These are phyloP conservation scores for Gila orcuttii DNA, from an alignment of 2,113 vertebrate genomes.

Conservation along the genomic window DNA sequence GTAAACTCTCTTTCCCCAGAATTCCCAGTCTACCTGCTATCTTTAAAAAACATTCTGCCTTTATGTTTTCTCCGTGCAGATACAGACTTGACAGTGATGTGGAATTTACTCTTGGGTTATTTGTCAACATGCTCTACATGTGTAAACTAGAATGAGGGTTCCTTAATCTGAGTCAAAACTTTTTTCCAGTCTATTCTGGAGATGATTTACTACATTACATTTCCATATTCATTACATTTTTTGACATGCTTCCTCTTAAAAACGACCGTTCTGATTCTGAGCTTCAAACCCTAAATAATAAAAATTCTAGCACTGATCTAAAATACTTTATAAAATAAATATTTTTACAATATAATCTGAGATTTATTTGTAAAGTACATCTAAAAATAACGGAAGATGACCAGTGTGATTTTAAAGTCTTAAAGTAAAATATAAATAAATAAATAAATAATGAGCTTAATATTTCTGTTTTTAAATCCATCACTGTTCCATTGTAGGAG, in stretches of 20 bases:
- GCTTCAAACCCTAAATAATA: background rate
- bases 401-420: background rate
- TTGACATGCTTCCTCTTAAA: background rate
- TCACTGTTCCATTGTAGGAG: background rate
- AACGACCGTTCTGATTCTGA: background rate
- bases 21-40: conserved; percentile 55
- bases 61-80: conserved; percentile 48
- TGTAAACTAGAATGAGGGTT: conserved; percentile 24
- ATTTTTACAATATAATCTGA: background rate
- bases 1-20: conserved; percentile 21
- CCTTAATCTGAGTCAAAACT: conserved; percentile 31
- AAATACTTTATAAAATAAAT: background rate
- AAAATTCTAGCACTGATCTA: background rate
- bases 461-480: background rate
- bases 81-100: conserved; percentile 55
- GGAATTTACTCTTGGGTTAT: conserved; percentile 42
- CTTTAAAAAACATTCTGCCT: conserved; percentile 47
- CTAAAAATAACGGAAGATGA: background rate
- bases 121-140: conserved; percentile 44
- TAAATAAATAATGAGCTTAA: background rate
- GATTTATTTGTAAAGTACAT: background rate
- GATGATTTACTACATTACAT: background rate
- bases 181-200: conserved; percentile 5
- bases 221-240: background rate
- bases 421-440: background rate